Conservation (phyloP, 2,797 vertebrate species). For the Gymnothorax reevesii region DNA sequence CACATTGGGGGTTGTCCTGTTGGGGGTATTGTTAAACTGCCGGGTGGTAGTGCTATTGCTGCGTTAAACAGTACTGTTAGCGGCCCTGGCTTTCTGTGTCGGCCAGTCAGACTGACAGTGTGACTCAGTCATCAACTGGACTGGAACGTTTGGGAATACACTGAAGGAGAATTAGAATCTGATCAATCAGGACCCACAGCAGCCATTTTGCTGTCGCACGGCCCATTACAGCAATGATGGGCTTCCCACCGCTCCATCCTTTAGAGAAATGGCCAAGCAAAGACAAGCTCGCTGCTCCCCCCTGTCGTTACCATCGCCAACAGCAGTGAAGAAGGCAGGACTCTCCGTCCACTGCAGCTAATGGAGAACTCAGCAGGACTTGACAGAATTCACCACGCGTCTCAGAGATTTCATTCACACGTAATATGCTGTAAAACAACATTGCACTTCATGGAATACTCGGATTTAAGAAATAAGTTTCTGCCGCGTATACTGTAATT, state of each 20-base stretch:
- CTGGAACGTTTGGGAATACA: not conserved
- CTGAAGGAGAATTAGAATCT: not conserved
- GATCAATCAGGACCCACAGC: constrained; percentile 34
- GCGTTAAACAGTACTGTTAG: not conserved
- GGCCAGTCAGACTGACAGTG: not conserved
- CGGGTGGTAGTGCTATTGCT: not conserved
- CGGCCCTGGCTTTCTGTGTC: not conserved
- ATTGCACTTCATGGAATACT: not conserved
- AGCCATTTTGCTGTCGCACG: constrained; percentile 32
- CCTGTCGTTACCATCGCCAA: constrained; percentile 52
- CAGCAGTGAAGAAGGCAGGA: not conserved
- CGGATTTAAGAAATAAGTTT: not conserved
- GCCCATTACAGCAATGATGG: constrained; percentile 47
- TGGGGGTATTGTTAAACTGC: not conserved
- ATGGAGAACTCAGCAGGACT: not conserved
- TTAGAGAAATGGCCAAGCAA: constrained; percentile 57
- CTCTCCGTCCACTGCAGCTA: not conserved
- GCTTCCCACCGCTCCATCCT: constrained; percentile 53
- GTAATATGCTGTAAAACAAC: not conserved
- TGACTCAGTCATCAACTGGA: not conserved
- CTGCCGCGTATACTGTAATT: not conserved
- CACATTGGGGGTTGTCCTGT: not conserved
- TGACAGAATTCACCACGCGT: not conserved
- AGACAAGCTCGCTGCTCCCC: constrained; percentile 49
- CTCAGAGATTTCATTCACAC: not conserved